Base-by-base conservation (phyloP, 2,888 invertebrate species). In the Agriopis leucophaearia region DNA sequence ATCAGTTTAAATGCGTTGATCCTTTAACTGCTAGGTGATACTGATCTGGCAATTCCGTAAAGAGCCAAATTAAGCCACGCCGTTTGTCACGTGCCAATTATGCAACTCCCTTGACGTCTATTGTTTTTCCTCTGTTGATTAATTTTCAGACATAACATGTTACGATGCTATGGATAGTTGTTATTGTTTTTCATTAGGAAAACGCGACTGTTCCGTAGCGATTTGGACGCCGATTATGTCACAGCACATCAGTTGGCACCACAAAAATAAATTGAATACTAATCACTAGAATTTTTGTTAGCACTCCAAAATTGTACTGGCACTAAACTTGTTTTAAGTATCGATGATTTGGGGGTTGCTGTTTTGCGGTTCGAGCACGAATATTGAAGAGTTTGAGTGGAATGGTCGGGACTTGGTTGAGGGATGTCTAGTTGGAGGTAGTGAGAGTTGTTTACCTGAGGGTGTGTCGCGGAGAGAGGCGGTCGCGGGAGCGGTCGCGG, bases 381-480 rank as follows among this genome's bases (percentile, higher is more conserved):
- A 76, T 72, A 64, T 65, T 71, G 66, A 67, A 72, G 71, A 59
- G 73, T 63, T 52, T 48, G 13, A 36, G 42, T 48, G 12, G 13
- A 47, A 13, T 61, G 36, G 50, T 15, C 5, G 58, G 70, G 70
- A 45, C 59, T 56, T 18, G 63, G 73, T 64, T 58, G 68, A 59
- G 77, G 75, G 70, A 67, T 72, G 64, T 69, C 75, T 65, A 65
- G 64, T 65, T 10, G 52, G 52, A 70, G 75, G 57, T 58, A 76
- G 42, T 60, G 72, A 71, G 77, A 64, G 75, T 82, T 87, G 88
- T 90, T 92, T 92, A 92, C 92, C 92, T 92, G 92, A 79, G 81
- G 80, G 79, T 82, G 80, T 73, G 85, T 79, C 77, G 80, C 78
- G 80, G 75, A 75, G 76, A 75, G 82, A 79, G 82, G 88, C 81